phyloP scores from a whole-genome alignment of 2,888 invertebrate species.

The Crioceris asparagi region DNA sequence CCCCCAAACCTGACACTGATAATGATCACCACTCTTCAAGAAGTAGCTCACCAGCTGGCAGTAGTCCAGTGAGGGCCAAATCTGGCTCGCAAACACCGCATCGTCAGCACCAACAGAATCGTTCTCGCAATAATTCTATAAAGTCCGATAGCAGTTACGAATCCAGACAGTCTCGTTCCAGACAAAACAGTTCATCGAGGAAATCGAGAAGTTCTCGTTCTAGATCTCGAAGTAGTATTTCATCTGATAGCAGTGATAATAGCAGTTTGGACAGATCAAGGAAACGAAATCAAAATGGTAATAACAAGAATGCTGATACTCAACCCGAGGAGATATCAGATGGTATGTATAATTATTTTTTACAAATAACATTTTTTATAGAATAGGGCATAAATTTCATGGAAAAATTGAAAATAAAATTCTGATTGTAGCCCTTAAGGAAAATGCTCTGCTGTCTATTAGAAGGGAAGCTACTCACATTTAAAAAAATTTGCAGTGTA shows the following conservation, averaged over 20 bases:
- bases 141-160: slow-evolving; percentile 28
- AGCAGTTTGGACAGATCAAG: slow-evolving; percentile 34
- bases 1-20: too few species aligned
- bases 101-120: too few species aligned
- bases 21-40: too few species aligned
- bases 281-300: slow-evolving; percentile 29
- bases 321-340: slow-evolving; percentile 53
- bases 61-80: too few species aligned
- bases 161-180: slow-evolving; percentile 25
- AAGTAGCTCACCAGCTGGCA: too few species aligned
- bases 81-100: too few species aligned
- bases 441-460: too few species aligned
- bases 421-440: too few species aligned
- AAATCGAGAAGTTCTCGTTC: slow-evolving; percentile 21
- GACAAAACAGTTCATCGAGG: too few species aligned
- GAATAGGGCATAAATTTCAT: too few species aligned
- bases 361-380: background rate
- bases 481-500: background rate
- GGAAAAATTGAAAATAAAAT: too few species aligned
- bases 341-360: slow-evolving; percentile 34
- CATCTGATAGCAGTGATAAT: slow-evolving; percentile 34
- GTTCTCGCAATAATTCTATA: slow-evolving; percentile 24
- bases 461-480: too few species aligned
- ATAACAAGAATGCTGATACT: slow-evolving; percentile 26
- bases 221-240: slow-evolving; percentile 20